These are phyloP conservation scores for Cheilosia scutellata DNA, from an alignment of 2,888 invertebrate genomes.

Conservation along the genomic window DNA sequence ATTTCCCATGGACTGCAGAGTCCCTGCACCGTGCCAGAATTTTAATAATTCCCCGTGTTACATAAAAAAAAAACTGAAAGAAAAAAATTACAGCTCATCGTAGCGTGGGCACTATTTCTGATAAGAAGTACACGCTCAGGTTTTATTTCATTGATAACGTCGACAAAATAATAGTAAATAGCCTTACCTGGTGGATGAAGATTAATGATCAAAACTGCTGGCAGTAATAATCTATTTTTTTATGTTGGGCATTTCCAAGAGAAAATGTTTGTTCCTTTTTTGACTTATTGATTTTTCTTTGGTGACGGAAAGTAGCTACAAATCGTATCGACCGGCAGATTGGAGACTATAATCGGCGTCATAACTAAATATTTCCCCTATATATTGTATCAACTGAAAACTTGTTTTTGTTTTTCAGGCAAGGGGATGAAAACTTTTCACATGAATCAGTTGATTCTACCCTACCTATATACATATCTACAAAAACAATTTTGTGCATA, in stretches of 20 bases:
- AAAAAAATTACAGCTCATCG: constrained; percentile 49
- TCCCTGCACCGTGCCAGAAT: constrained; percentile 40
- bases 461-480: too few species aligned
- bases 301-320: constrained; percentile 20
- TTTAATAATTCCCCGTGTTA: constrained; percentile 41
- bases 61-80: constrained; percentile 51
- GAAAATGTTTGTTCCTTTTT: constrained; percentile 29
- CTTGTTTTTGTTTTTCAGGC: not conserved
- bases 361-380: constrained; percentile 13
- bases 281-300: constrained; percentile 67
- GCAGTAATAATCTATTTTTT: constrained; percentile 2
- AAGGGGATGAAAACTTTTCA: constrained; percentile 19
- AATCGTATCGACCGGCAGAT: constrained; percentile 58
- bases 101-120: constrained; percentile 43
- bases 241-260: constrained; percentile 19
- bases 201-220: constrained; percentile 12
- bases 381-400: constrained; percentile 28
- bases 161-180: constrained; percentile 30
- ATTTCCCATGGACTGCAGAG: constrained; percentile 14
- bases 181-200: constrained; percentile 7
- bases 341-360: constrained; percentile 48
- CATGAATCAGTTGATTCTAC: not conserved
- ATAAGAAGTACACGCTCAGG: constrained; percentile 61
- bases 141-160: constrained; percentile 62
- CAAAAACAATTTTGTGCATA: too few species aligned